Conservation (phyloP, 2,797 vertebrate genomes). For the Betta splendens region DNA sequence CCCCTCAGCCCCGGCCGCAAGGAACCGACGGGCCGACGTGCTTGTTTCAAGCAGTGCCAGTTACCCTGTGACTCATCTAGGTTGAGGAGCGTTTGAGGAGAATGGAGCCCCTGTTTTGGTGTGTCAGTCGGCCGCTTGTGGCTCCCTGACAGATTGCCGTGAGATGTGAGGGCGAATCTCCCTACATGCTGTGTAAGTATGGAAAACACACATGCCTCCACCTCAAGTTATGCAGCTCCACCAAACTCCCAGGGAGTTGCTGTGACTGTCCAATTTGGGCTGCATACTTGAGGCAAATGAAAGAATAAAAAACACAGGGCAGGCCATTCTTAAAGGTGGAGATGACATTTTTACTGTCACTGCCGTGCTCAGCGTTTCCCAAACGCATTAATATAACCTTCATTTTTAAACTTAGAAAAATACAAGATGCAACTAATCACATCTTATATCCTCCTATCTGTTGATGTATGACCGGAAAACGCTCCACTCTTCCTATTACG, state of each 20-base stretch:
- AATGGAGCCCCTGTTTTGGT: constrained; percentile 73
- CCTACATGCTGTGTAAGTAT: constrained; percentile 56
- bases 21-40: constrained; percentile 62
- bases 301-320: constrained; percentile 29
- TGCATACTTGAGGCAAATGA: constrained; percentile 69
- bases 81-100: constrained; percentile 69
- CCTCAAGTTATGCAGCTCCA: constrained; percentile 68
- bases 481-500: constrained; percentile 35
- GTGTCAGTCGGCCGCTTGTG: constrained; percentile 66
- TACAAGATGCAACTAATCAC: constrained; percentile 54
- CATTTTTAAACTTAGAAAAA: constrained; percentile 47
- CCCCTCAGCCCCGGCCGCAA: constrained; percentile 74
- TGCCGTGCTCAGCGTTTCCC: constrained; percentile 49
- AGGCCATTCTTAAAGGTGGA: constrained; percentile 64
- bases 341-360: constrained; percentile 70
- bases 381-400: constrained; percentile 48
- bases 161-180: constrained; percentile 69
- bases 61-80: constrained; percentile 75
- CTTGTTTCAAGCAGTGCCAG: constrained; percentile 76
- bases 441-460: constrained; percentile 41
- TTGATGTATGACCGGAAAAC: constrained; percentile 59
- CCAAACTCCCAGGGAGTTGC: constrained; percentile 62
- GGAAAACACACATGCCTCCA: constrained; percentile 72
- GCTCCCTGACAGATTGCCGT: constrained; percentile 73
- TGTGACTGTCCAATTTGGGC: constrained; percentile 52